Conservation (phyloP, 1,140 invertebrate genomes). For the Dufourea novaeangliae region DNA sequence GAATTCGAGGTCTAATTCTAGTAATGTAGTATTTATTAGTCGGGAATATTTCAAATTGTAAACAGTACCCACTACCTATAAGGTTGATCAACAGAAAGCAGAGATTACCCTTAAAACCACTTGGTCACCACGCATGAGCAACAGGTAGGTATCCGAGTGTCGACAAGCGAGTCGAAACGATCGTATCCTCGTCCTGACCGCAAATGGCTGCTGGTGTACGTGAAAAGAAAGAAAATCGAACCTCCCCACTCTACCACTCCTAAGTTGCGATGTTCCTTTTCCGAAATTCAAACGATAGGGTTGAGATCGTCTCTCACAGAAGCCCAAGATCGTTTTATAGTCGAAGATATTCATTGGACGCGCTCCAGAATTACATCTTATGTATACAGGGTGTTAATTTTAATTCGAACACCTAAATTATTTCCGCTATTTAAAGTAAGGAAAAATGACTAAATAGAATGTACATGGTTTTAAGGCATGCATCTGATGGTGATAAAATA, state of each 20-base stretch:
- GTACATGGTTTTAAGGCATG: no score
- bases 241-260: constrained; percentile 8
- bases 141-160: not conserved
- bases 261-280: not conserved
- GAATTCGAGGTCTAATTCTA: no score
- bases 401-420: no score
- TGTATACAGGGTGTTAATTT: no score
- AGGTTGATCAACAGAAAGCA: not conserved
- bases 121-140: not conserved
- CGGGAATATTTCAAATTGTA: not conserved
- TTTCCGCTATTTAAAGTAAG: no score
- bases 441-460: no score
- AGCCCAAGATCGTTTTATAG: not conserved
- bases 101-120: not conserved
- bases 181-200: constrained; percentile 5
- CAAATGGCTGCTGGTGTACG: constrained; percentile 35
- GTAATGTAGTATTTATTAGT: no score
- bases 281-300: constrained; percentile 8
- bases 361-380: not conserved
- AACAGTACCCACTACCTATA: not conserved
- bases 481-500: no score
- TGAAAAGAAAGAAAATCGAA: constrained; percentile 34
- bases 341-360: not conserved
- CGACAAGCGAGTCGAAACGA: not conserved
- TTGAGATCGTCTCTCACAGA: not conserved